Evolutionary conservation across 2,888 invertebrate genomes (phyloP).

Genomic region (Napeogenes sylphis): DNA sequence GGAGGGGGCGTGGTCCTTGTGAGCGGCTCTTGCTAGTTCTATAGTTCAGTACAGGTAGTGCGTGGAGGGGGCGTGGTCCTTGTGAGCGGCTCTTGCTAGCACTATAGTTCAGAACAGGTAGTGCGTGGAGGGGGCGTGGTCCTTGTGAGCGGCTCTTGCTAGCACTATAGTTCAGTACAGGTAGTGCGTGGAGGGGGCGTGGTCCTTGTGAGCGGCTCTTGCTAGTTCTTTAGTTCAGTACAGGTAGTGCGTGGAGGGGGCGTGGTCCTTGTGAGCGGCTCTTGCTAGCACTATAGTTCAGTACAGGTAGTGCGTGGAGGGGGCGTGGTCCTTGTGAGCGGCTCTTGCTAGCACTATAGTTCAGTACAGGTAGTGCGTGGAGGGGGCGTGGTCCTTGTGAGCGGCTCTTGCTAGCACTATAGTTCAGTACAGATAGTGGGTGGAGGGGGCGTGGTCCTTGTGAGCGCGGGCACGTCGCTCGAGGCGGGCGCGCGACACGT

Average conservation of each 20-base stretch:
- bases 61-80: no score
- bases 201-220: neutral
- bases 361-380: neutral
- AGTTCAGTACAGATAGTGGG: slow-evolving; percentile 5
- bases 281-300: no score
- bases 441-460: slow-evolving; percentile 17
- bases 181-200: neutral
- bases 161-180: neutral
- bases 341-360: no score
- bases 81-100: no score
- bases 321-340: no score
- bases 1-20: no score
- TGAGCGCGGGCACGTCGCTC: slow-evolving; percentile 34
- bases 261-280: slow-evolving; percentile 21
- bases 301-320: neutral
- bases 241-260: slow-evolving; percentile 2
- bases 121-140: no score
- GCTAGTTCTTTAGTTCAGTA: neutral
- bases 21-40: no score
- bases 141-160: no score
- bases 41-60: no score
- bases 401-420: neutral
- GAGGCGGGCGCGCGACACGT: slow-evolving; percentile 43
- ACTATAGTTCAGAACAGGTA: no score
- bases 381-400: neutral